Evolutionary conservation across 2,797 vertebrate genomes (phyloP).

Genomic region (Babyrousa celebensis): DNA sequence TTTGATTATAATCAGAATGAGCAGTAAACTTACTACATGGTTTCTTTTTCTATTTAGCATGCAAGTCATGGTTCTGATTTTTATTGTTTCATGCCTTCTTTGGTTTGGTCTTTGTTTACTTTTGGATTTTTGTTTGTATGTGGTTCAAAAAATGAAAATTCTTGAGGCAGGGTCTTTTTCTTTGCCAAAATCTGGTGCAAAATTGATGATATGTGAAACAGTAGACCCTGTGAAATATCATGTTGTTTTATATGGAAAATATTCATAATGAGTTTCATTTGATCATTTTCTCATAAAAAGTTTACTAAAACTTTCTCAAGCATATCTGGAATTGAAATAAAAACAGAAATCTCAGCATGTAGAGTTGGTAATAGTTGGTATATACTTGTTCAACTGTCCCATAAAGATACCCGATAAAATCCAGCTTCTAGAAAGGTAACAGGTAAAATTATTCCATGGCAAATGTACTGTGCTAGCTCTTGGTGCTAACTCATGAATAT

Average conservation of each 20-base stretch:
- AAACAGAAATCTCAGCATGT: constrained; percentile 19
- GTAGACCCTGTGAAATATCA: neutral
- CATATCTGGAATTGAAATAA: constrained; percentile 67
- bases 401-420: constrained; percentile 59
- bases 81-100: constrained; percentile 89
- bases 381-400: constrained; percentile 39
- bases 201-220: constrained; percentile 82
- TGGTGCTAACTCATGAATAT: constrained; percentile 46
- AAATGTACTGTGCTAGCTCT: constrained; percentile 31
- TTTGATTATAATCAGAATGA: constrained; percentile 62
- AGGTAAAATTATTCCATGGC: constrained; percentile 68
- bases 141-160: constrained; percentile 89
- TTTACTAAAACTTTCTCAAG: constrained; percentile 74
- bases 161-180: constrained; percentile 88
- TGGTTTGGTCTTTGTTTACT: constrained; percentile 84
- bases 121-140: constrained; percentile 90
- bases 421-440: constrained; percentile 51
- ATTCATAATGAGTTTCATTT: constrained; percentile 59
- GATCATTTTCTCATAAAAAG: constrained; percentile 40
- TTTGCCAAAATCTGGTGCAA: constrained; percentile 92
- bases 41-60: constrained; percentile 56
- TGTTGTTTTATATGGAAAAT: constrained; percentile 60
- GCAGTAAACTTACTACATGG: constrained; percentile 38
- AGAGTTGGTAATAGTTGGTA: neutral
- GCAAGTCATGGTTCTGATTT: constrained; percentile 71